Evolutionary conservation across 2,888 invertebrate species (phyloP), one percentile per base, ranked within the genome.

Genomic region (Scrobipalpa costella): DNA sequence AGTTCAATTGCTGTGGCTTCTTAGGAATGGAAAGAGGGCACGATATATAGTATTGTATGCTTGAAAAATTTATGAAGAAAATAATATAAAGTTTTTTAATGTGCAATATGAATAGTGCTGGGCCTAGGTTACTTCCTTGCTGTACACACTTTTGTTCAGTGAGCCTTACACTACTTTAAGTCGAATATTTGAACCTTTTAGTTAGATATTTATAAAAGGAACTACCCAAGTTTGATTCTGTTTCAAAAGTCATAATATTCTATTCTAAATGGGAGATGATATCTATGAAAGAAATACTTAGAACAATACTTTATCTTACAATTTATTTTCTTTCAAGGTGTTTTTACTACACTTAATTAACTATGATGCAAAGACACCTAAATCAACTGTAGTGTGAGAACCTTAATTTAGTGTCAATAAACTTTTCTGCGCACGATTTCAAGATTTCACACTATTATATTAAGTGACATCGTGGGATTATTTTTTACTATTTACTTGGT

Each of bases 401-500:
- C 38, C 11, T 38, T 38, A 40, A 40, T 1, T 34, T 33, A 33
- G 57, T 34, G 38, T 36, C 17, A 34, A 36, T 57, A 36, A 57
- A 57, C 57, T 34, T 55, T 49, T 13, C 38, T 61, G 19, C 17
- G 13, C 9, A 57, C n/a, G 13, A 17, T 57, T 36, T 17, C 34
- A 19, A 36, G n/a, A 11, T 57, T 57, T 57, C 57, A 36, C 57
- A 57, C 57, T 38, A 40, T 17, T 15, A 13, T 17, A 17, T 57
- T 1, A 38, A 57, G 50, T 63, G 66, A 68, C 66, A 61, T 27
- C 61, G 62, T 62, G 64, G 57, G 50, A 58, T 13, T 15, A 21
- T 33, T 47, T 57, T 68, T 69, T 50, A 21, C 50, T 17, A 50
- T 50, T 70, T 64, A 69, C 67, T 52, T 57, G 55, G 34, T 40